phyloP scores from a whole-genome alignment of 2,888 invertebrate species.

The Epistrophella euchroma region DNA sequence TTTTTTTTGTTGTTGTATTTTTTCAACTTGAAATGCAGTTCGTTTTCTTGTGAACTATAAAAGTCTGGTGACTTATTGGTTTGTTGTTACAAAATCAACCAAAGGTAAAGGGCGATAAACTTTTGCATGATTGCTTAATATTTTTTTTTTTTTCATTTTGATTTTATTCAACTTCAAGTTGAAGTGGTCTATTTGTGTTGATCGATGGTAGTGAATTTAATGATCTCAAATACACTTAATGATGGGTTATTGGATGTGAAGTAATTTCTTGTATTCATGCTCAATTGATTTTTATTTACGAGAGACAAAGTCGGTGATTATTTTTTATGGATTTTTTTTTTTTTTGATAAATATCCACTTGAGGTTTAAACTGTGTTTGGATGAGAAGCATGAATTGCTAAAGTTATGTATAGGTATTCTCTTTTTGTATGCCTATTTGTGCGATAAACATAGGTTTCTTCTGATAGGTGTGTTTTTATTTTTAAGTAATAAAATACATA shows the following conservation, averaged over 20 bases:
- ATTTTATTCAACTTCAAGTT: conserved; percentile 15
- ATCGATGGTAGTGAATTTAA: conserved; percentile 65
- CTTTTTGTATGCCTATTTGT: background rate
- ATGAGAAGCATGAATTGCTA: background rate
- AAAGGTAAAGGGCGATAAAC: conserved; percentile 73
- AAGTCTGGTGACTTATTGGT: conserved; percentile 67
- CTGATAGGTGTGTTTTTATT: background rate
- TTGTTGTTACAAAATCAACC: conserved; percentile 10
- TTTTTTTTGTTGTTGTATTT: background rate
- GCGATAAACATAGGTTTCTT: background rate
- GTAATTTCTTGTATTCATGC: conserved; percentile 71
- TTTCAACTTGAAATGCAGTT: conserved; percentile 64
- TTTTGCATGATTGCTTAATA: conserved; percentile 43
- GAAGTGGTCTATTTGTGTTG: conserved; percentile 46
- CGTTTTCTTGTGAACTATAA: conserved; percentile 62
- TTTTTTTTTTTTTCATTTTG: conserved; percentile 7
- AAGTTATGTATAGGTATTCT: background rate
- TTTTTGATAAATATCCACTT: conserved; percentile 2
- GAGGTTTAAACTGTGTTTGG: background rate
- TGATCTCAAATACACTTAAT: conserved; percentile 63
- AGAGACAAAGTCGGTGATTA: background rate
- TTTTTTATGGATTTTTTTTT: background rate
- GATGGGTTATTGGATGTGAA: conserved; percentile 34
- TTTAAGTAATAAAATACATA: background rate
- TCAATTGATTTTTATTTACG: conserved; percentile 38